Conservation (phyloP, 1,140 invertebrate genomes). For the Plodia interpunctella region DNA sequence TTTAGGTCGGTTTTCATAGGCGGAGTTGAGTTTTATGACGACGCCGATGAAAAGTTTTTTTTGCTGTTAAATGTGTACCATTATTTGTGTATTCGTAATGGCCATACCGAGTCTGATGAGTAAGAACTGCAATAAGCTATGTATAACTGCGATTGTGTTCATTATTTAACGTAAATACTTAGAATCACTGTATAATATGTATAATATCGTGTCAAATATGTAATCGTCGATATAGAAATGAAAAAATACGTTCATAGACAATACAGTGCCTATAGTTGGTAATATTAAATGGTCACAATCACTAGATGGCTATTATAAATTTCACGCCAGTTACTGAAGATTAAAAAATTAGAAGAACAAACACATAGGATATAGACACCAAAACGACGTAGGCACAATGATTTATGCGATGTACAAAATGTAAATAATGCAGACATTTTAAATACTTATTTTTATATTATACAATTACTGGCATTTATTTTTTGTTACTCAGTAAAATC, state of each 20-base stretch:
- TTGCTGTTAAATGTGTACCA: background rate
- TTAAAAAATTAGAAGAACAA: too few relatives aligned
- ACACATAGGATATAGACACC: background rate
- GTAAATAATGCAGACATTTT: constrained; percentile 48
- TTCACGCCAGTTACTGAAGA: too few relatives aligned
- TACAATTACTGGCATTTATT: constrained; percentile 37
- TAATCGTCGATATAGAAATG: background rate
- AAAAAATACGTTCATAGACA: constrained; percentile 8
- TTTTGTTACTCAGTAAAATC: constrained; percentile 32
- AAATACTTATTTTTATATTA: constrained; percentile 23
- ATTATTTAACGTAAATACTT: constrained; percentile 42
- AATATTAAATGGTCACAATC: constrained; percentile 2
- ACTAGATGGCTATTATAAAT: background rate
- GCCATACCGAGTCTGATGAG: constrained; percentile 14
- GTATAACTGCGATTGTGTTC: constrained; percentile 52
- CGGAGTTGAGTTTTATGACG: background rate
- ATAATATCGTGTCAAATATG: constrained; percentile 16
- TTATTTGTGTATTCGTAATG: constrained; percentile 1
- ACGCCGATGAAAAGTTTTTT: background rate
- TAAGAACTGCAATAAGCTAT: constrained; percentile 33
- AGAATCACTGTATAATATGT: constrained; percentile 45
- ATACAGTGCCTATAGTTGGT: constrained; percentile 19
- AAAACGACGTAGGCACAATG: constrained; percentile 18
- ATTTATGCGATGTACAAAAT: constrained; percentile 46
- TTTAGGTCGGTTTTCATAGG: background rate